These are phyloP conservation scores for Brachylomia viminalis DNA, from an alignment of 2,888 invertebrate species.

Conservation along the genomic window DNA sequence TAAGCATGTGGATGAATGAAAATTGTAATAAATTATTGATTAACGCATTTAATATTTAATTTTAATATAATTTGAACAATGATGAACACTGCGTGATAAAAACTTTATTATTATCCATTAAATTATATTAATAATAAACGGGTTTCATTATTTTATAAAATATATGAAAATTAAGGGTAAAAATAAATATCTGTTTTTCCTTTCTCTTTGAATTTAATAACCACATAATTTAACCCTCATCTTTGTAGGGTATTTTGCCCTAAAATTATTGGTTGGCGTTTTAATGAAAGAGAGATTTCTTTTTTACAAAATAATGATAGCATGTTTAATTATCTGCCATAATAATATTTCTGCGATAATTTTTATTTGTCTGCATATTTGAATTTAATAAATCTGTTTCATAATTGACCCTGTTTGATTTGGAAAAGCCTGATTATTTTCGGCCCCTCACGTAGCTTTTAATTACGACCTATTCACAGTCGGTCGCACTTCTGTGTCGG, in stretches of 20 bases:
- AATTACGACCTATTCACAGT: neutral
- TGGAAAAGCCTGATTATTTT: neutral
- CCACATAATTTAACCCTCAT: neutral
- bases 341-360: neutral
- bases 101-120: neutral
- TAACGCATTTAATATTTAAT: neutral
- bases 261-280: neutral
- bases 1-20: neutral
- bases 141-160: neutral
- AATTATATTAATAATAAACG: no score
- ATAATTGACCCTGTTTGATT: neutral
- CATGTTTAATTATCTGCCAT: neutral
- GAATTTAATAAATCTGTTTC: neutral
- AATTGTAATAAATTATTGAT: conserved; percentile 1
- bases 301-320: neutral
- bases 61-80: neutral
- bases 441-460: neutral
- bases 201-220: neutral
- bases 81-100: neutral
- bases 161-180: neutral
- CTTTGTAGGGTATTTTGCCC: neutral
- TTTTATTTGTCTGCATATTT: neutral
- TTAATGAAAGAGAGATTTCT: neutral
- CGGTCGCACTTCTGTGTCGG: neutral
- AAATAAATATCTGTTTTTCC: neutral